Evolutionary conservation across 2,113 vertebrate genomes (phyloP), one percentile per base, ranked within the genome.

Genomic region (Muntiacus muntjak): DNA sequence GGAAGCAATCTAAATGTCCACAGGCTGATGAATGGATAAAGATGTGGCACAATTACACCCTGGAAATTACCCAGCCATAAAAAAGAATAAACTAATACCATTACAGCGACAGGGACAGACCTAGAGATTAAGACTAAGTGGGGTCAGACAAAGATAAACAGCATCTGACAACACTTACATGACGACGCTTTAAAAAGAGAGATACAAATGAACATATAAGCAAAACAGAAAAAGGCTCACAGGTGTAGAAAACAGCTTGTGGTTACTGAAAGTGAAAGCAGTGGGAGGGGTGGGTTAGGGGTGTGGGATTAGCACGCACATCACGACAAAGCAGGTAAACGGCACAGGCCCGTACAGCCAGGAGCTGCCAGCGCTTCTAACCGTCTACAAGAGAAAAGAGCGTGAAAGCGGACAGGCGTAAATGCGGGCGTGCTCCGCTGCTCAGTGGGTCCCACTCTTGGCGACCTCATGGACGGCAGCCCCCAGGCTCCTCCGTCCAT

Each of bases 371-470:
- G 0, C 5, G 5, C 28, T 15, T 4, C 16, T 3, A 28, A 9
- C 0, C 28, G 7, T 15, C 74, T 45, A 45, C 2, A 28, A 28
- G 0, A 9, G 25, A 28, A 45, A 28, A 78, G 25, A 28, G 28
- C 5, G 14, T 0, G 74, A 16, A 28, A 1, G 1, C 9, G 74
- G 16, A 45, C 2, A 16, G 0, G 1, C 2, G 21, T 0, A 6
- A 12, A 11, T 6, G 2, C 36, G 1, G 0, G 71, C 71, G 2
- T 13, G 36, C 11, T 7, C 71, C 2, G 6, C 0, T 7, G 6
- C 0, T 74, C 11, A 74, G 5, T 1, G 3, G 13, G 21, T 43
- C 71, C 1, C 5, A 13, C 36, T 43, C 67, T 71, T 12, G 6
- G 71, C 6, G 0, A 74, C 71, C 21, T 43, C 3, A 6, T 3